phyloP scores from a whole-genome alignment of 2,113 vertebrate genomes.

The Silurus meridionalis region DNA sequence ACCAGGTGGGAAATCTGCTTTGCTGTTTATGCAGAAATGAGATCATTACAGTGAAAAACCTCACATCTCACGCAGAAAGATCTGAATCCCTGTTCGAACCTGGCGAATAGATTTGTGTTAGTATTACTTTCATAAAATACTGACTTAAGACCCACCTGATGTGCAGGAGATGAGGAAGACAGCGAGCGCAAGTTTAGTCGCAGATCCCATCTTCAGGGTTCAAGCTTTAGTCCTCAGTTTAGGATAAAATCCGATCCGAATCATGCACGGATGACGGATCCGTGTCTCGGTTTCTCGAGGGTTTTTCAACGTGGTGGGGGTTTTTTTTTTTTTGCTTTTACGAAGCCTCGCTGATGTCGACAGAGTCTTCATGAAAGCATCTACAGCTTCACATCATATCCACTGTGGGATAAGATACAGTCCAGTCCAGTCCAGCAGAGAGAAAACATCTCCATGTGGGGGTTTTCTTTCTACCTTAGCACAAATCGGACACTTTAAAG shows the following conservation, averaged over 20 bases:
- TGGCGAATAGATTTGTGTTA: too few species aligned
- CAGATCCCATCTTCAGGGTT: slow-evolving; percentile 93
- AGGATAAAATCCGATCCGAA: slow-evolving; percentile 25
- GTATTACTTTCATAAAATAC: too few species aligned
- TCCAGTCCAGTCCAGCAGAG: neutral
- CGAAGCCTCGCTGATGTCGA: neutral
- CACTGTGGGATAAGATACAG: neutral
- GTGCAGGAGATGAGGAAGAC: slow-evolving; percentile 99
- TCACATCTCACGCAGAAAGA: neutral
- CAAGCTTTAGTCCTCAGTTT: slow-evolving; percentile 42
- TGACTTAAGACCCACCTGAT: slow-evolving; percentile 83
- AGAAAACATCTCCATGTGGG: neutral
- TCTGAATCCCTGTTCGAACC: too few species aligned
- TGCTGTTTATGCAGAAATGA: neutral
- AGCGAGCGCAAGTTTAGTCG: slow-evolving; percentile 95
- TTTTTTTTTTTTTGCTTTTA: neutral
- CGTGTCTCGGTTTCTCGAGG: neutral
- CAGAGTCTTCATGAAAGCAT: slow-evolving; percentile 11
- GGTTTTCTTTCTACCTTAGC: neutral
- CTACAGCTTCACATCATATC: neutral
- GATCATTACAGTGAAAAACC: neutral
- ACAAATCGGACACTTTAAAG: neutral
- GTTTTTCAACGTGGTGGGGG: too few species aligned
- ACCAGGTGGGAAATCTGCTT: neutral
- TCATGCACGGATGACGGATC: neutral